phyloP scores from a whole-genome alignment of 2,113 vertebrate species.

The Equus quagga region DNA sequence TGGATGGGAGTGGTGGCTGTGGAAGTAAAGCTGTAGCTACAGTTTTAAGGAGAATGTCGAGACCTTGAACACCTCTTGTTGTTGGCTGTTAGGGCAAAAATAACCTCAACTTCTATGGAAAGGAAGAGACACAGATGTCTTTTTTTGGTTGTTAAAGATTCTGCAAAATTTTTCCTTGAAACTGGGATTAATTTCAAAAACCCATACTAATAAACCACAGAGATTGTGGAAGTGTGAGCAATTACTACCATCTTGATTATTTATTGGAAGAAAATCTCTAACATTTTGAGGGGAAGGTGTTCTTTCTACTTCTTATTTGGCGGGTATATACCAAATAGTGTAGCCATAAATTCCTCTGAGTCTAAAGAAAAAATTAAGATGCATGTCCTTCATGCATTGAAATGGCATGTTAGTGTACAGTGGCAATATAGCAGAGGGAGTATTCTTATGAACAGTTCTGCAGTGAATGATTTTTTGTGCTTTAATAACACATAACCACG shows the following conservation, averaged over 20 bases:
- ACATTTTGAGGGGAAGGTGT: neutral
- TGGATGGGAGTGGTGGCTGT: neutral
- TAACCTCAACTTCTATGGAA: neutral
- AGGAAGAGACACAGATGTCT: neutral
- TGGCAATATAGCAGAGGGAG: neutral
- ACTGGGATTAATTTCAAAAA: slow-evolving; percentile 15
- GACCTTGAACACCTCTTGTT: neutral
- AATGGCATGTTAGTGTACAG: neutral
- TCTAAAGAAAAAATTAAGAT: slow-evolving; percentile 13
- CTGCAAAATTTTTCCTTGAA: neutral
- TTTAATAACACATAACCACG: slow-evolving; percentile 4
- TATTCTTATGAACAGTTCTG: neutral
- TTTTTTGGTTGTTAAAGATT: neutral
- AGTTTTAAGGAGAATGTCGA: neutral
- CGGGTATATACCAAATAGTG: neutral
- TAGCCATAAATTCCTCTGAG: neutral
- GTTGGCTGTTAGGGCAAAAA: neutral
- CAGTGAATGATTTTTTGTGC: neutral
- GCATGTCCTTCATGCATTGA: neutral
- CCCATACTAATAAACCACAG: neutral
- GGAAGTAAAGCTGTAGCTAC: neutral
- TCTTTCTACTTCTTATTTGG: neutral
- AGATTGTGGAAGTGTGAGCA: neutral
- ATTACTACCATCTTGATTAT: neutral
- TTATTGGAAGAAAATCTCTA: neutral